Evolutionary conservation across 2,888 invertebrate species (phyloP), one percentile per base, ranked within the genome.

Genomic region (Seira musarum): DNA sequence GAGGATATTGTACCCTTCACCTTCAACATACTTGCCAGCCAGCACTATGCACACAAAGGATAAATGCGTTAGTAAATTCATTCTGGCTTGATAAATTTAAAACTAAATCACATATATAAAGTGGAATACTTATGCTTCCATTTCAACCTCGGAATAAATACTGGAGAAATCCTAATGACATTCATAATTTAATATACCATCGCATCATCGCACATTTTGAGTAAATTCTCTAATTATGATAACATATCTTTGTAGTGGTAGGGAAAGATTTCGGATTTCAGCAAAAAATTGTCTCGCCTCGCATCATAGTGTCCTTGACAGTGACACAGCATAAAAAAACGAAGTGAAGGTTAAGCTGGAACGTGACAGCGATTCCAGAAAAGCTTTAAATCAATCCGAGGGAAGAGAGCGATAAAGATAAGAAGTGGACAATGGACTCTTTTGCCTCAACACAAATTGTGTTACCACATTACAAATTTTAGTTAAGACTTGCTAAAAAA

Each of bases 1-100:
- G 0, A 79, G 17, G 21, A 79, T 79, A 15, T 68, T 79, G 10
- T 22, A 40, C 5, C 40, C 40, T 5, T 40, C 30, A 10, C 60
- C 40, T 8, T 40, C 13, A 8, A 8, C 6, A 40, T 13, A 8
- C 13, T 40, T 40, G 40, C 6, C 6, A 13, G 40, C 40, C 13
- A 40, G 40, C 13, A 40, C 40, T 40, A 5, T 13, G 6, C 5
- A 40, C 13, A 40, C 40, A 40, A 40, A 40, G 5, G 40, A 5
- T 40, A 40, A 40, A 8, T 8, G 13, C 13, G 40, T 40, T 5
- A 40, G 40, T 5, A 40, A 13, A 40, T 40, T 40, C 40, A 40
- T 40, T 40, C 40, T 40, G 40, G 13, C 13, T 8, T 13, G 40
- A 13, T 5, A 40, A 8, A 8, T 40, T 8, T 40, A 40, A 40